Evolutionary conservation across 2,888 invertebrate genomes (phyloP), one percentile per base, ranked within the genome.

Genomic region (Andrena chrysosceles): DNA sequence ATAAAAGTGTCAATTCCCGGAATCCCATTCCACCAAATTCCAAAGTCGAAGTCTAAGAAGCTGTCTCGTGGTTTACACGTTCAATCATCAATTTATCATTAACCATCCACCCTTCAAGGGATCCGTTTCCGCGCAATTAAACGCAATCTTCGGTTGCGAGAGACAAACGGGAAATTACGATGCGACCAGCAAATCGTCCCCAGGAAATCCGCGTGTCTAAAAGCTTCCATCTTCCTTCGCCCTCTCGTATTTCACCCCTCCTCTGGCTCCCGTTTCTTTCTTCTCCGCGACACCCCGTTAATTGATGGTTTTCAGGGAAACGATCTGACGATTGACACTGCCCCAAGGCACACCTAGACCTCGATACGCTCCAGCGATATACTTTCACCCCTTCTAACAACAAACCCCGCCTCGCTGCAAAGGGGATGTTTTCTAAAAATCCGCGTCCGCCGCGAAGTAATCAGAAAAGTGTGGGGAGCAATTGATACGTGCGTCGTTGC

Each of bases 41-140:
- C 16, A 16, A 42, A 16, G 16, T 42, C 42, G 42, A 42, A 42
- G 16, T 42, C 16, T 42, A 42, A 42, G 42, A 42, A 42, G 42
- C 42, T 42, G 42, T 16, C 42, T 16, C 42, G 13, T 42, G 42
- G 42, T 42, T 42, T 42, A 42, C 42, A 42, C 72, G 62, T 72
- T 77, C 67, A 54, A 68, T 62, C 42, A 62, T 66, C 72, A 42
- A 77, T 73, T 52, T 49, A 60, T 66, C 72, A 67, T 73, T 66
- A 49, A 72, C 8, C 66, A 67, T 66, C 35, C 66, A 26, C 49
- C 26, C 16, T 48, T 5, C 26, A 23, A 33, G 72, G 42, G 62
- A 62, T 67, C 71, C 20, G 54, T 73, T 78, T 72, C 62, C 73
- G 54, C 20, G 56, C 60, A 74, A 73, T 74, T 78, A 63, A 62